A percentile compares a stretch with the other conserved stretches of the same genome.
Evolutionary conservation across 2,888 invertebrate species (phyloP).

Genomic region (Macropis europaea): DNA sequence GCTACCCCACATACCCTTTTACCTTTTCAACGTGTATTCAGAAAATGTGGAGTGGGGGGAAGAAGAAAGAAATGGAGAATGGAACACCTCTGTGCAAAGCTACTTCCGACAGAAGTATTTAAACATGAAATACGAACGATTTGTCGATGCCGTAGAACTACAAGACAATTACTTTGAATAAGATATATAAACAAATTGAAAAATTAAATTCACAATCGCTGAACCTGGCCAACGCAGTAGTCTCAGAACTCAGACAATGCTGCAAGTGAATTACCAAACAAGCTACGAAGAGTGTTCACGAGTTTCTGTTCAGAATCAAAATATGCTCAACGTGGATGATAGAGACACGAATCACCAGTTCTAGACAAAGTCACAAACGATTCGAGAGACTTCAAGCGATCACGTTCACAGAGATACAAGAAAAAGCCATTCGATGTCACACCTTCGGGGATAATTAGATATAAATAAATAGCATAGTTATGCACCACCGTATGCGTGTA

Average conservation of each 20-base stretch:
- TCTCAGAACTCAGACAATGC: too few species aligned
- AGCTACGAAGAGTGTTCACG: too few species aligned
- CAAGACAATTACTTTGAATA: too few species aligned
- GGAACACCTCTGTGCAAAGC: neutral
- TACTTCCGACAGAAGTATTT: slow-evolving; percentile 8
- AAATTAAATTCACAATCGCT: too few species aligned
- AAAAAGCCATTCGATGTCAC: neutral
- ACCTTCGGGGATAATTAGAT: neutral
- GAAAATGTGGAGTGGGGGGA: slow-evolving; percentile 25
- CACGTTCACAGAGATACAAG: neutral
- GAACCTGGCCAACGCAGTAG: too few species aligned
- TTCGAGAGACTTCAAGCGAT: neutral
- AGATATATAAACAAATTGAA: too few species aligned
- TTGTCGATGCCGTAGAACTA: too few species aligned
- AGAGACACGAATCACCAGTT: neutral
- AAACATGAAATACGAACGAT: too few species aligned
- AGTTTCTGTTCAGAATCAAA: too few species aligned
- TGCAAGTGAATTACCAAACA: too few species aligned
- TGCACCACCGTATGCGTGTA: slow-evolving; percentile 14
- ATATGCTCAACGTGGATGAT: too few species aligned
- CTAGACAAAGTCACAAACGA: neutral
- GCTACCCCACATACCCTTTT: slow-evolving; percentile 80
- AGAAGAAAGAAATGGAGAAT: slow-evolving; percentile 17
- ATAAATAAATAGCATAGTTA: neutral
- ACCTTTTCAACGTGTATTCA: slow-evolving; percentile 69